Percentiles rank a stretch among this genome's conserved stretches.
phyloP scores from a whole-genome alignment of 2,113 vertebrate species.

The Rostratula benghalensis region DNA sequence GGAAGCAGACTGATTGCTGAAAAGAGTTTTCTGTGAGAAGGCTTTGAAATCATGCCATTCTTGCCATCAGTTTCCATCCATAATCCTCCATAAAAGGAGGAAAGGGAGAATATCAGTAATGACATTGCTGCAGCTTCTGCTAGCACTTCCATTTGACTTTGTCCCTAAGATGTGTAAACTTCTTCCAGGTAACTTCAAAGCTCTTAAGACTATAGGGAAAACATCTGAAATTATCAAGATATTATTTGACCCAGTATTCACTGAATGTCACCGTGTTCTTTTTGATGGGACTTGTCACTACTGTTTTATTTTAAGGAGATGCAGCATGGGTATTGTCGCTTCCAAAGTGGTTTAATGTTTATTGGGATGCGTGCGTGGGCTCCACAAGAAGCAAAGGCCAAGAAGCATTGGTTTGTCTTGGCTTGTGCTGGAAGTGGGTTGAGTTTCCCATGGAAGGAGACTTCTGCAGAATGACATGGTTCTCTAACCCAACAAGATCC shows the following conservation, averaged over 20 bases:
- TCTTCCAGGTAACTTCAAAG: neutral
- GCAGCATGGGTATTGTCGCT: accelerated
- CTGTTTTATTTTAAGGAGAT: neutral
- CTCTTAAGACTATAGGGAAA: neutral
- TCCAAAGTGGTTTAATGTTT: neutral
- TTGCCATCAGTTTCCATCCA: accelerated
- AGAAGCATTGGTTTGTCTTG: neutral
- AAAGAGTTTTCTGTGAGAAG: neutral
- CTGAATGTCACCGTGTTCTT: neutral
- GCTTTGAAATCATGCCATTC: neutral
- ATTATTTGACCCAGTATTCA: neutral
- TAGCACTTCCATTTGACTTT: neutral
- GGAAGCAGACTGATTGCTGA: neutral
- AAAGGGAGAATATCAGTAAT: neutral
- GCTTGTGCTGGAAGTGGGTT: neutral
- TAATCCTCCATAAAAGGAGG: neutral
- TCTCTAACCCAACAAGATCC: neutral
- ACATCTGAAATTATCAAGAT: neutral
- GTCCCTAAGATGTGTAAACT: neutral
- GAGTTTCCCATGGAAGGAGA: neutral
- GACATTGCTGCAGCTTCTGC: neutral
- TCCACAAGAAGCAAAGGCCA: neutral
- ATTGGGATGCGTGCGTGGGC: accelerated
- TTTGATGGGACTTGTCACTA: neutral
- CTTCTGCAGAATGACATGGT: neutral